Conservation (phyloP, 2,797 vertebrate species). For the Dryobates pubescens region DNA sequence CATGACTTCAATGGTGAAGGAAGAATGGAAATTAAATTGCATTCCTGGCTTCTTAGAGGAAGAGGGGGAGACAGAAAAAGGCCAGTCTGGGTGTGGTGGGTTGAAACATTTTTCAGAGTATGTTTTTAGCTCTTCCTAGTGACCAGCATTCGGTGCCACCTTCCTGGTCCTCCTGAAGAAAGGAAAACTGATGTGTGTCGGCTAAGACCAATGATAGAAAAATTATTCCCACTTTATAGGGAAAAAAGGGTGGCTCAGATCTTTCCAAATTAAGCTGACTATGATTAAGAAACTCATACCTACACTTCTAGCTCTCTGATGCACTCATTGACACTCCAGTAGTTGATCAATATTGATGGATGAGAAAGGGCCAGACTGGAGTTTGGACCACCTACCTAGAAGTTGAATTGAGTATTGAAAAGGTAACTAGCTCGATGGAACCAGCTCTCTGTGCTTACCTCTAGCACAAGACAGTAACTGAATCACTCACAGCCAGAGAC, state of each 20-base stretch:
- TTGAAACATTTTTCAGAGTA: neutral
- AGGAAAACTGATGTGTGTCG: neutral
- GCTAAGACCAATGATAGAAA: neutral
- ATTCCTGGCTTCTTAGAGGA: neutral
- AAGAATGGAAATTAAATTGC: neutral
- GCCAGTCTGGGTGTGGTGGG: neutral
- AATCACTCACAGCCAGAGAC: neutral
- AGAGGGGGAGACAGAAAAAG: neutral
- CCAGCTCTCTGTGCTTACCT: neutral
- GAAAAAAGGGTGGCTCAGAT: neutral
- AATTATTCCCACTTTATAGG: neutral
- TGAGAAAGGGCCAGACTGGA: neutral
- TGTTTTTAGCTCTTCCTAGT: neutral
- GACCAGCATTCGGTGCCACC: neutral
- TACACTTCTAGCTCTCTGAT: neutral
- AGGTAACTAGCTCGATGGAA: fast-evolving
- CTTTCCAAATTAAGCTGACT: neutral
- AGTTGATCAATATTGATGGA: too few species aligned
- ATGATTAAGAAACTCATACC: neutral
- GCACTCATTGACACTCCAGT: neutral
- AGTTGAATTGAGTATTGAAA: neutral
- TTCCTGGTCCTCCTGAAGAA: neutral
- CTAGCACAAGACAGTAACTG: neutral
- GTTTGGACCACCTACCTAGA: neutral
- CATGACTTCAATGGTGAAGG: neutral